Percentiles rank a stretch among this genome's conserved stretches.
Evolutionary conservation across 1,140 invertebrate genomes (phyloP).

Genomic region (Trichomalopsis sarcophagae): DNA sequence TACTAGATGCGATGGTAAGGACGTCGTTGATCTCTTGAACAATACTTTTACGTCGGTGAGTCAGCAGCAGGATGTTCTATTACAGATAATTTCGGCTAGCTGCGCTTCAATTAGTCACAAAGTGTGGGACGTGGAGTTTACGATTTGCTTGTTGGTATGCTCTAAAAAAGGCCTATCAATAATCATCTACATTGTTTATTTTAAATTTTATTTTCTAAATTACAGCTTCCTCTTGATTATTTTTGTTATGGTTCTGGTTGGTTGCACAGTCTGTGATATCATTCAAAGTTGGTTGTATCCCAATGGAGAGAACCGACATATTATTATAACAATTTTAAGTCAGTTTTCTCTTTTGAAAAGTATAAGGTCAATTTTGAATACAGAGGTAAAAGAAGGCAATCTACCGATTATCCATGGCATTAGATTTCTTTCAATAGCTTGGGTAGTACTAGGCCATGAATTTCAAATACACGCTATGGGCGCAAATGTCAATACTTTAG

Average conservation of each 20-base stretch:
- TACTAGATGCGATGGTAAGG: not conserved
- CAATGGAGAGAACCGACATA: not conserved
- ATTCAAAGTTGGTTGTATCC: not conserved
- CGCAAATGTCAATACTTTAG: not conserved
- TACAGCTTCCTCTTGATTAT: not conserved
- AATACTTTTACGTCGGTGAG: not conserved
- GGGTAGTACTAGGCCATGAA: conserved; percentile 28
- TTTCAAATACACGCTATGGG: not conserved
- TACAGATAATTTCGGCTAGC: not conserved
- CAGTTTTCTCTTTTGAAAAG: conserved; percentile 14
- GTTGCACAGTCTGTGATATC: not conserved
- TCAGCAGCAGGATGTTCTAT: not conserved
- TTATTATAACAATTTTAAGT: not conserved
- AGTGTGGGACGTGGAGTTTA: conserved; percentile 21
- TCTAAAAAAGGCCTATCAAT: not conserved
- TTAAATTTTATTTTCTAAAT: not conserved
- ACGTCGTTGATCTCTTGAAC: not conserved
- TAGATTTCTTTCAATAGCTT: conserved; percentile 7
- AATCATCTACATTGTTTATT: not conserved
- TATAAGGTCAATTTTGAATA: not conserved
- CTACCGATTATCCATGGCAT: conserved; percentile 15
- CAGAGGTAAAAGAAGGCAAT: conserved; percentile 2
- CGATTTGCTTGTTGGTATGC: not conserved
- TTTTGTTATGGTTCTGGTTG: not conserved
- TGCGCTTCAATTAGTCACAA: not conserved